Conservation (phyloP, 2,113 vertebrate genomes). For the Helogale parvula region DNA sequence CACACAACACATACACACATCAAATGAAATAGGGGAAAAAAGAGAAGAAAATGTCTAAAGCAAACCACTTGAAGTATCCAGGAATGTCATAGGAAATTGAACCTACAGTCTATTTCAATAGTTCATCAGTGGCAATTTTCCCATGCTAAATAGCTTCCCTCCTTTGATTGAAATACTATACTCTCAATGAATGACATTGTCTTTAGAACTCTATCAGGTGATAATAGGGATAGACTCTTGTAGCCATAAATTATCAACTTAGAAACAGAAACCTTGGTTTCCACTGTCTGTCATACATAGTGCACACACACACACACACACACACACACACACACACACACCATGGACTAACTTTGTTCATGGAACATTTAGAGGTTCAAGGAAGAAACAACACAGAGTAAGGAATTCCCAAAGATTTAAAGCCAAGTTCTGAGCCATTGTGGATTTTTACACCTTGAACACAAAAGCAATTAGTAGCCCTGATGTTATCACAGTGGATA, state of each 20-base stretch:
- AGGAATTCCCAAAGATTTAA: background rate
- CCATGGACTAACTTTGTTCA: background rate
- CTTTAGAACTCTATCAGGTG: background rate
- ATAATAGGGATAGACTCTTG: background rate
- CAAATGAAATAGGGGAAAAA: background rate
- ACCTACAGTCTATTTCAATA: slow-evolving; percentile 8
- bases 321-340: background rate
- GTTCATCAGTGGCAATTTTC: background rate
- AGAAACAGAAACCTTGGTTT: background rate
- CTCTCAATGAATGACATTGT: background rate
- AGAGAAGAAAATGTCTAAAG: background rate
- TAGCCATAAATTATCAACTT: background rate
- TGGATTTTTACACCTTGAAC: background rate
- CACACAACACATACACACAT: background rate
- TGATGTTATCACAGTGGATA: background rate
- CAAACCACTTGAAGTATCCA: background rate
- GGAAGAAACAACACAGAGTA: background rate
- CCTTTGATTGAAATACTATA: background rate
- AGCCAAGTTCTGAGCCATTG: background rate
- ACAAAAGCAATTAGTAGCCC: background rate
- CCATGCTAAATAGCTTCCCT: background rate
- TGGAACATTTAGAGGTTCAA: background rate
- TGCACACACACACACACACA: background rate
- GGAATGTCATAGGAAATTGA: slow-evolving; percentile 1
- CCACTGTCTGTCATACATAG: background rate